These are phyloP conservation scores for Phasia obesa DNA, from an alignment of 2,888 invertebrate species.

Conservation along the genomic window DNA sequence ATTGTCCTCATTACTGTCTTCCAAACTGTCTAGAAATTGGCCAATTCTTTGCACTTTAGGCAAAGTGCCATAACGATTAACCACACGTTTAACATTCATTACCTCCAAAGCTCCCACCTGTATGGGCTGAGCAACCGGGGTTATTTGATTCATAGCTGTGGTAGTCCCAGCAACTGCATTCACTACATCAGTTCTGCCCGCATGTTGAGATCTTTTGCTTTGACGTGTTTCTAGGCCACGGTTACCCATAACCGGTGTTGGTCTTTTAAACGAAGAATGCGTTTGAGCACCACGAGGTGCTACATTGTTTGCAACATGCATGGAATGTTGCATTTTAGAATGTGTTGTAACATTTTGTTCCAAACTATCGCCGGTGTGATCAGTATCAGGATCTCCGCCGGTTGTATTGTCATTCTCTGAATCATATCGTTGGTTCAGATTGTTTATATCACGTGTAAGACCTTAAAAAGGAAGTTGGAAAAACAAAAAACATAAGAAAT, in stretches of 20 bases:
- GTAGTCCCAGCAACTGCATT: constrained; percentile 67
- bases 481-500: not conserved
- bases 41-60: constrained; percentile 98
- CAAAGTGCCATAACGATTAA: constrained; percentile 97
- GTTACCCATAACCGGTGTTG: constrained; percentile 85
- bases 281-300: constrained; percentile 81
- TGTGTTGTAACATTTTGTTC: constrained; percentile 77
- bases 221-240: constrained; percentile 85
- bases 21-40: constrained; percentile 96
- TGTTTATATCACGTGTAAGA: constrained; percentile 81
- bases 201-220: constrained; percentile 84
- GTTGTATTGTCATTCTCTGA: constrained; percentile 84
- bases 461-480: constrained; percentile 75
- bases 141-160: constrained; percentile 63
- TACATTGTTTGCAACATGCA: constrained; percentile 77
- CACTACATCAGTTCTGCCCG: constrained; percentile 54
- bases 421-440: constrained; percentile 82
- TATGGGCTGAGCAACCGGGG: constrained; percentile 83
- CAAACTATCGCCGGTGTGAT: constrained; percentile 86
- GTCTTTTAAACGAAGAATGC: constrained; percentile 84
- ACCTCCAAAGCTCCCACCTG: constrained; percentile 97
- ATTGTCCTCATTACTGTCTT: constrained; percentile 85
- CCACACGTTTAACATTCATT: constrained; percentile 96
- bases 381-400: constrained; percentile 87
- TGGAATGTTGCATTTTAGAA: constrained; percentile 83